A percentile compares a stretch with the other conserved stretches of the same genome.
These are phyloP conservation scores for Drosophila barbarae DNA, from an alignment of 2,888 invertebrate genomes.

Conservation along the genomic window DNA sequence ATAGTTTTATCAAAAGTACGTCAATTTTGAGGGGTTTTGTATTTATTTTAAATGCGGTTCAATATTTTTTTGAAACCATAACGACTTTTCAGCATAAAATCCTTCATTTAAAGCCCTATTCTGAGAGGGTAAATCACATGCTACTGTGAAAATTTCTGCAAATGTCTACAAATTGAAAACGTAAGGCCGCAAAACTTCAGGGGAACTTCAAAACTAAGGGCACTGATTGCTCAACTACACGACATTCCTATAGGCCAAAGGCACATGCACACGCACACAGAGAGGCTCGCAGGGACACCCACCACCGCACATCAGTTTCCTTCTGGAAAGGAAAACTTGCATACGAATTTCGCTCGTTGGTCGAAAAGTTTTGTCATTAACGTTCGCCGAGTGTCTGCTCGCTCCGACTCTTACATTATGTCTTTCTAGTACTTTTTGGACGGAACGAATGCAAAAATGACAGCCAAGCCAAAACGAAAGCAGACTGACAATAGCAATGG, in stretches of 20 bases:
- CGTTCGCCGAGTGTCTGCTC: conserved; percentile 54
- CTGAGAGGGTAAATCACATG: not conserved
- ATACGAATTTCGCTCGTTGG: conserved; percentile 64
- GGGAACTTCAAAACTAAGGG: conserved; percentile 56
- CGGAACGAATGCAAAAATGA: conserved; percentile 65
- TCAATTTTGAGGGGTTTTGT: not conserved
- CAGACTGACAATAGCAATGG: conserved; percentile 30
- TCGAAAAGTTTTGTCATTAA: conserved; percentile 74
- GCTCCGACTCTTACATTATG: conserved; percentile 51
- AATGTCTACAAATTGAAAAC: conserved; percentile 43
- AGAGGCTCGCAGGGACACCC: conserved; percentile 1
- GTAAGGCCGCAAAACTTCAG: conserved; percentile 64
- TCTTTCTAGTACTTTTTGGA: conserved; percentile 53
- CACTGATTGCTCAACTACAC: conserved; percentile 63
- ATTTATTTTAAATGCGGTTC: not conserved
- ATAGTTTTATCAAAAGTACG: not conserved
- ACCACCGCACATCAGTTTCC: conserved; percentile 11
- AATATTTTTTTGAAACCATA: not conserved
- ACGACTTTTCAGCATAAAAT: not conserved
- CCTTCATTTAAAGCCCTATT: not conserved
- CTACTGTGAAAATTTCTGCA: conserved; percentile 13
- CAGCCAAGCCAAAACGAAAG: conserved; percentile 40
- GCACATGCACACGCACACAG: conserved; percentile 4
- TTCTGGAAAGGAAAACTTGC: conserved; percentile 44
- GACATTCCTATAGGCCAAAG: conserved; percentile 34